Percentiles rank a stretch among this genome's conserved stretches.
phyloP scores from a whole-genome alignment of 2,888 invertebrate genomes.

The Aphidoletes aphidimyza region DNA sequence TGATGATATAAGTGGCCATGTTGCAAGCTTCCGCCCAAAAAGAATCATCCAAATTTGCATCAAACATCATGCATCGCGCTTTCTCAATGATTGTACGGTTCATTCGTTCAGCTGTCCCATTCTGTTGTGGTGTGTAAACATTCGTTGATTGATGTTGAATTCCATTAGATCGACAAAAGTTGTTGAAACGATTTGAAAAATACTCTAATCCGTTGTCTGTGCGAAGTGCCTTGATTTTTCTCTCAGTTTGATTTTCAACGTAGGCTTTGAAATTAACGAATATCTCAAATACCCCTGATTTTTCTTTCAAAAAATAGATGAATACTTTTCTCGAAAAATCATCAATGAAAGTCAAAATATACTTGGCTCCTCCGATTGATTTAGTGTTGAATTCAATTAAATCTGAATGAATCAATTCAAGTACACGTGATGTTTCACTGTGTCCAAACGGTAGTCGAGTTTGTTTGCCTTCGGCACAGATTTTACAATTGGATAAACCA shows the following conservation, averaged over 20 bases:
- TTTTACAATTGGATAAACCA: conserved; percentile 56
- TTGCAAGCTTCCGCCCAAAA: conserved; percentile 62
- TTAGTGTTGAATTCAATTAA: conserved; percentile 62
- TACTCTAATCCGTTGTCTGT: conserved; percentile 55
- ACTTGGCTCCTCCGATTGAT: conserved; percentile 62
- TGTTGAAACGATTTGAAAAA: conserved; percentile 57
- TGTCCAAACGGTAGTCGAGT: conserved; percentile 58
- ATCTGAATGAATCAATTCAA: conserved; percentile 62
- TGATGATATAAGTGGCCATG: conserved; percentile 57
- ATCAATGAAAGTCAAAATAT: conserved; percentile 64
- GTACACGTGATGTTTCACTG: conserved; percentile 57
- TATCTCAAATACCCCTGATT: conserved; percentile 60
- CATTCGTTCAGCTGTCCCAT: conserved; percentile 61
- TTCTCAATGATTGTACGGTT: conserved; percentile 60
- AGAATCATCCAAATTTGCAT: conserved; percentile 58
- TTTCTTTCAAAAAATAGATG: conserved; percentile 62
- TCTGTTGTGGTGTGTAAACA: conserved; percentile 62
- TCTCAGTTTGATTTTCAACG: conserved; percentile 60
- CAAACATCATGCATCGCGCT: conserved; percentile 59
- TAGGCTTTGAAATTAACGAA: conserved; percentile 60
- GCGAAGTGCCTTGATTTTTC: background rate
- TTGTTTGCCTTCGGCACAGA: conserved; percentile 58
- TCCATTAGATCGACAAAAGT: conserved; percentile 59
- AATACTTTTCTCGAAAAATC: conserved; percentile 58
- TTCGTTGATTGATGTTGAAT: conserved; percentile 61